Evolutionary conservation across 1,140 invertebrate genomes (phyloP), one percentile per base, ranked within the genome.

Genomic region (Magallana ariakensis): DNA sequence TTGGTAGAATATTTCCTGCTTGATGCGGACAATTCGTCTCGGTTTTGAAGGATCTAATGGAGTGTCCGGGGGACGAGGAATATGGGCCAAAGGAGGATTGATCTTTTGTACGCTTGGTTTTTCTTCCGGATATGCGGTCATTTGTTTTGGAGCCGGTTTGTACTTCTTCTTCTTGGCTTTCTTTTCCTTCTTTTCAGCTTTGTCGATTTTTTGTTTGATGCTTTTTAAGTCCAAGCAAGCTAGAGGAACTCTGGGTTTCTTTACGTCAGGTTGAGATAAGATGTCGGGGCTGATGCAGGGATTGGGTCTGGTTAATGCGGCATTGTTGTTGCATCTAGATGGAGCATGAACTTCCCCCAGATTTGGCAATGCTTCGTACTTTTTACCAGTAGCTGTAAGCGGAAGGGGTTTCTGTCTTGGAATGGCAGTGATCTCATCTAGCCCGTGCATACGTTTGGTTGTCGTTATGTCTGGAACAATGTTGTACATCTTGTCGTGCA

Each of bases 171-270:
- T 62, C 16, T 62, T 62, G 7, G n/a, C 58, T 62, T 62, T 62
- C 58, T 62, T 62, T 15, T 62, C 16, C 15, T 62, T 62, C 58
- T 62, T 62, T 62, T 62, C 58, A 62, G 58, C 58, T 62, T 62
- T 62, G 58, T 62, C 58, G 1, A 62, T 62, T 19, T 62, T 62
- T 19, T 62, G 16, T 19, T 19, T 62, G 8, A 62, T 62, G 16
- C 8, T 62, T 15, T 62, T 19, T 9, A 62, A 16, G 19, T 62
- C 58, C 16, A 62, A 19, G 58, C 58, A 62, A 62, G 58, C 58
- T 1, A 62, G 58, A 19, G 58, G 58, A 5, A 19, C 0, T 62
- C 58, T 62, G 6, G 19, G 9, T 19, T 62, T 62, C 19, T 62
- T 62, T 16, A 8, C 58, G 16, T 16, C 19, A n/a, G 58, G 58